Conservation (phyloP, 2,797 vertebrate genomes). For the Arctocebus calabarensis region DNA sequence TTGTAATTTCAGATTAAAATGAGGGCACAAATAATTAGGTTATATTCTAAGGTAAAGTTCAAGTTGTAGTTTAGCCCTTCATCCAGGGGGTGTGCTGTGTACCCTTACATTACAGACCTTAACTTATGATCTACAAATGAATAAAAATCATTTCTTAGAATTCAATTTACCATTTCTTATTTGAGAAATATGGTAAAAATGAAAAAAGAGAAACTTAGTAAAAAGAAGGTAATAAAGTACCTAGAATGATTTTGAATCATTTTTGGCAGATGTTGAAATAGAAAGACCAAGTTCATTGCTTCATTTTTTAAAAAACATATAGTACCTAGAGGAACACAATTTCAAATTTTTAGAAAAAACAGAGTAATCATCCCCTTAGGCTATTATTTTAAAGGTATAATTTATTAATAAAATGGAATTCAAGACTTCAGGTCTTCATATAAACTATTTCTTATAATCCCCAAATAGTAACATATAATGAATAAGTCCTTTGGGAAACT, state of each 20-base stretch:
- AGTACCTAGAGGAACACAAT: background rate
- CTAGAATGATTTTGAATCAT: background rate
- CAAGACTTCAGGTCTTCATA: constrained; percentile 23
- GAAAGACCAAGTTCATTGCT: background rate
- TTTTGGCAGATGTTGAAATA: background rate
- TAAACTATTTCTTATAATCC: background rate
- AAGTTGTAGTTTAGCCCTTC: too few relatives aligned
- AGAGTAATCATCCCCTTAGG: background rate
- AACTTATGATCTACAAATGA: background rate
- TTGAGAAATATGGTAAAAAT: background rate
- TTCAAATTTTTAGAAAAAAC: constrained; percentile 21
- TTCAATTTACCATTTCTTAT: background rate
- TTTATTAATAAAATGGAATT: constrained; percentile 58
- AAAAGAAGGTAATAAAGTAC: background rate
- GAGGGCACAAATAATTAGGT: too few relatives aligned
- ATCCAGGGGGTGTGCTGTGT: too few relatives aligned
- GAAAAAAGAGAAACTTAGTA: background rate
- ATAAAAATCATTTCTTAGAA: background rate
- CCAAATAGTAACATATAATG: constrained; percentile 49
- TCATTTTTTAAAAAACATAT: background rate
- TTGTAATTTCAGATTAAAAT: too few relatives aligned
- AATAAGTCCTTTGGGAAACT: background rate
- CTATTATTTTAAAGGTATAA: constrained; percentile 56
- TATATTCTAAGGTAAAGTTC: too few relatives aligned
- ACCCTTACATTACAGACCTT: background rate